These are phyloP conservation scores for Melinaea marsaeus DNA, from an alignment of 2,888 invertebrate species.

Conservation along the genomic window DNA sequence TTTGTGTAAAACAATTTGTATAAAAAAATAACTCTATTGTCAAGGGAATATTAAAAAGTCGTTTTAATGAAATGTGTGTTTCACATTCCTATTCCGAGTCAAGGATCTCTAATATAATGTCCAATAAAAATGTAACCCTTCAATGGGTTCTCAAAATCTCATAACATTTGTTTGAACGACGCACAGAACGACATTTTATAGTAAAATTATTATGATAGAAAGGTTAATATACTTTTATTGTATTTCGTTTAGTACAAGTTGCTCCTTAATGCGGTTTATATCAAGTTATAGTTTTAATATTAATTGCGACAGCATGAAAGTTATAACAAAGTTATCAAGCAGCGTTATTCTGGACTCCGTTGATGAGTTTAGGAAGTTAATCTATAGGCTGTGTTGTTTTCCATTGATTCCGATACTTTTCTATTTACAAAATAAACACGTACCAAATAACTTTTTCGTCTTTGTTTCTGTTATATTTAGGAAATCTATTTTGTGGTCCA, in stretches of 20 bases:
- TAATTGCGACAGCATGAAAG: constrained; percentile 47
- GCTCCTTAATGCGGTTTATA: constrained; percentile 1
- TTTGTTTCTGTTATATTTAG: constrained; percentile 19
- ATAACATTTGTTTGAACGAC: no score
- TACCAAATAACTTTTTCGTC: constrained; percentile 26
- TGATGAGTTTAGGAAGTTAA: constrained; percentile 71
- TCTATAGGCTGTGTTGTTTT: constrained; percentile 50
- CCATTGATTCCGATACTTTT: constrained; percentile 19
- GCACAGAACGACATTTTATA: no score
- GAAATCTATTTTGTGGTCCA: background rate
- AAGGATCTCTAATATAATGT: background rate
- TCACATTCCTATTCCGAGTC: no score
- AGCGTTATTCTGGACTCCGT: constrained; percentile 55
- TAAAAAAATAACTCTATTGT: no score
- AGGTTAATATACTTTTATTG: no score
- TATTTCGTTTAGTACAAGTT: no score
- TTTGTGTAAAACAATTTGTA: no score
- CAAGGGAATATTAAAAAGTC: no score
- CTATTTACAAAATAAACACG: constrained; percentile 30
- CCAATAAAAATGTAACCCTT: constrained; percentile 3
- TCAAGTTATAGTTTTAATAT: constrained; percentile 15
- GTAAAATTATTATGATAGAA: no score
- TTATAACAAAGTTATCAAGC: constrained; percentile 64
- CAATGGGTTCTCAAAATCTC: background rate
- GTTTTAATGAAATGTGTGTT: no score